Base-by-base conservation (phyloP, 2,888 invertebrate genomes). In the Congeria kusceri region DNA sequence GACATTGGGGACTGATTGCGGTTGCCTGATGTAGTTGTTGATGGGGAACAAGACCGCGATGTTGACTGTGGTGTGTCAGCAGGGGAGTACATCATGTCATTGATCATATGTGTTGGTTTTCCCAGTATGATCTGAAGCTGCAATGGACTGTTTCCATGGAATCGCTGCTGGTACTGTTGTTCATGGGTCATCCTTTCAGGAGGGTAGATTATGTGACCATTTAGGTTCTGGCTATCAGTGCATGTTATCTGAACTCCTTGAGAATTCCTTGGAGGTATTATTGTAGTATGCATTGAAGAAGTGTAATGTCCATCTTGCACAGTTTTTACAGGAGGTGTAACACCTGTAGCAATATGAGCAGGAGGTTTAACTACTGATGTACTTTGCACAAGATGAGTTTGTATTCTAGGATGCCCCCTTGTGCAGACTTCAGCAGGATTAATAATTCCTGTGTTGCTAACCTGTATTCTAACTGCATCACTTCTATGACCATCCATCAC, bases 351-450 rank as follows among this genome's bases (percentile, higher is more conserved):
- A 20, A 98, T 98, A 94, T 98, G 98, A 83, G 98, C 94, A 32
- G 98, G 96, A 0, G 98, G 98, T 93, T 98, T 98, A 92, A 98
- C 98, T 49, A 94, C 98, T 94, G 98, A 98, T 23, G 98, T 98
- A 94, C 98, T 98, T 93, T 97, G 97, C 23, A 98, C 98, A 39
- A 98, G 97, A 93, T 98, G 98, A 98, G 98, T 98, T 83, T 98
- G 98, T 85, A 98, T 97, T 9, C 98, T 98, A 63, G 97, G 96
- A 93, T 98, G 98, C 64, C 96, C 95, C 70, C 97, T 96, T 72
- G 96, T 96, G 96, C 97, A 97, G 61, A 97, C 96, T 92, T 96
- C 96, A 70, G 97, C 94, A 3, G 98, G 85, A 25, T 77, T 76
- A 25, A 74, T 66, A 25, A 73, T 80, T 56, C 84, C 78, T 25